Evolutionary conservation across 2,113 vertebrate species (phyloP).

Genomic region (Amphiprion percula): DNA sequence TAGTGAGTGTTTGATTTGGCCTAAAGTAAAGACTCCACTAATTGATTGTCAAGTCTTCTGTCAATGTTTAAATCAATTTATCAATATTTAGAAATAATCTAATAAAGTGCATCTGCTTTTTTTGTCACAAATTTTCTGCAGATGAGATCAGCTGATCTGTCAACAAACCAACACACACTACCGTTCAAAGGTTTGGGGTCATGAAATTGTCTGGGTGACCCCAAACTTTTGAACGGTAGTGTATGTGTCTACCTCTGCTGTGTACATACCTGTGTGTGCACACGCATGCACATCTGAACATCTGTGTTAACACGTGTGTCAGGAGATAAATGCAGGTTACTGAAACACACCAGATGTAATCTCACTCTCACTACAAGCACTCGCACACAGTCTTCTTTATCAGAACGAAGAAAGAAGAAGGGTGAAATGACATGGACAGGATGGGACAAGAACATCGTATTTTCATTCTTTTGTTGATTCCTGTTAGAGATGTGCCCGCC

Average conservation of each 20-base stretch:
- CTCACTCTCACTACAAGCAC: not conserved
- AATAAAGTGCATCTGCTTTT: not conserved
- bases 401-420: not conserved
- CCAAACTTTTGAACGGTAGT: too few species aligned
- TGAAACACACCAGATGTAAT: slow-evolving; percentile 23
- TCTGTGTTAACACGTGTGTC: not conserved
- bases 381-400: not conserved
- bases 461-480: slow-evolving; percentile 54
- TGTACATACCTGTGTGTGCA: not conserved
- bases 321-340: not conserved
- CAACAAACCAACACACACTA: not conserved
- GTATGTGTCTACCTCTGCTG: not conserved
- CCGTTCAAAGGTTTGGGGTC: too few species aligned
- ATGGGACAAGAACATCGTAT: slow-evolving; percentile 63
- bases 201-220: too few species aligned
- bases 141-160: not conserved
- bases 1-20: not conserved
- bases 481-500: slow-evolving; percentile 19
- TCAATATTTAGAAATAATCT: too few species aligned
- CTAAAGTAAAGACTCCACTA: too few species aligned
- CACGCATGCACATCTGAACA: not conserved
- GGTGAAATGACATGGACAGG: slow-evolving; percentile 42
- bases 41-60: too few species aligned
- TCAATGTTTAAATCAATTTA: too few species aligned
- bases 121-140: not conserved